Conservation (phyloP, 2,797 vertebrate genomes). For the Chromobotia macracanthus region DNA sequence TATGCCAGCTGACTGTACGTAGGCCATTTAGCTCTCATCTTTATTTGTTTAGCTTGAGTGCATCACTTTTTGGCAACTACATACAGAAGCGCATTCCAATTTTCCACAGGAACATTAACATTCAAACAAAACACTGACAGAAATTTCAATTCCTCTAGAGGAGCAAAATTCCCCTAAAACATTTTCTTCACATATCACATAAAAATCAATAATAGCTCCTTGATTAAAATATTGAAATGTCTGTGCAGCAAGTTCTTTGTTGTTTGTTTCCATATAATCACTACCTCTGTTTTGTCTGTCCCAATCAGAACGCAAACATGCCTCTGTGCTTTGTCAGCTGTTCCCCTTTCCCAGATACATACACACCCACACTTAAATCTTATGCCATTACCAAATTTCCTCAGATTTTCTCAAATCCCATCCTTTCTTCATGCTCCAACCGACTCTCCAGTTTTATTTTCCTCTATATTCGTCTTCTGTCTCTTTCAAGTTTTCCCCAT, state of each 20-base stretch:
- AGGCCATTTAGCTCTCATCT: constrained; percentile 68
- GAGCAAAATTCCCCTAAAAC: not conserved
- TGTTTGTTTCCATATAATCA: constrained; percentile 73
- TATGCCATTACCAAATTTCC: constrained; percentile 30
- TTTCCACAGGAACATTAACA: constrained; percentile 17
- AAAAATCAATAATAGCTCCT: constrained; percentile 64
- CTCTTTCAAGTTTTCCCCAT: not conserved
- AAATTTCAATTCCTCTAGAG: not conserved
- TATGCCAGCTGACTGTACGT: constrained; percentile 70
- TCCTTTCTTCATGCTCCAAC: constrained; percentile 12
- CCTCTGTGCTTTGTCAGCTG: constrained; percentile 77
- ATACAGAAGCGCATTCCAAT: constrained; percentile 55
- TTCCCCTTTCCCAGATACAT: constrained; percentile 59
- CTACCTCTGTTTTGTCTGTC: constrained; percentile 71
- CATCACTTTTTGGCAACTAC: constrained; percentile 69
- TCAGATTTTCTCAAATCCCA: constrained; percentile 50
- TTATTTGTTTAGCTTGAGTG: constrained; percentile 78
- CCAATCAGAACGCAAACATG: constrained; percentile 81
- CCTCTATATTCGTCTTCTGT: not conserved
- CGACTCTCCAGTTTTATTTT: constrained; percentile 38
- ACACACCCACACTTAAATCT: constrained; percentile 47
- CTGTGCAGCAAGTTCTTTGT: constrained; percentile 73
- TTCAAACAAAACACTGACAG: constrained; percentile 14
- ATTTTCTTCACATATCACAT: constrained; percentile 18
- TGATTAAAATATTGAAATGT: not conserved